Conservation (phyloP, 2,113 vertebrate species). For the Ictidomys tridecemlineatus region DNA sequence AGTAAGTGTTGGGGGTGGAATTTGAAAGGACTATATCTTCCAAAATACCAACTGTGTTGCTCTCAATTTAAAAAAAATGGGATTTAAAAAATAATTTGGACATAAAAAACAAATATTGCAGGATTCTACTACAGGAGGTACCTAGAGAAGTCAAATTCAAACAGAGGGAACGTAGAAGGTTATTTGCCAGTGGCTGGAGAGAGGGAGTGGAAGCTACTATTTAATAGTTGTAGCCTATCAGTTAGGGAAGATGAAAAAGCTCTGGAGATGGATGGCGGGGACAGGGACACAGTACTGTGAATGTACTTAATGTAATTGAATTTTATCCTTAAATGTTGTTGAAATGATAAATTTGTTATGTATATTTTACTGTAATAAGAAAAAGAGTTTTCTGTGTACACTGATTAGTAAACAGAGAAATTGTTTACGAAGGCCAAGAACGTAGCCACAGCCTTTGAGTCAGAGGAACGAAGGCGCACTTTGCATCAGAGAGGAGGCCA, state of each 20-base stretch:
- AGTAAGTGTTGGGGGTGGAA: neutral
- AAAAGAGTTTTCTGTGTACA: neutral
- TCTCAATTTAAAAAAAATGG: neutral
- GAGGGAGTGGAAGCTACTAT: fast-evolving
- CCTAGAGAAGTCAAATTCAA: neutral
- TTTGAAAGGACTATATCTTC: neutral
- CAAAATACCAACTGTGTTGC: neutral
- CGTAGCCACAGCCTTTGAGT: neutral
- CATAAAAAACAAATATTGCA: neutral
- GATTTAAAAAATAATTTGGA: neutral
- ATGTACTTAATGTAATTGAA: neutral
- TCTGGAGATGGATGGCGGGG: neutral
- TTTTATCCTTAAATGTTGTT: neutral
- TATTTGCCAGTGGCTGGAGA: fast-evolving
- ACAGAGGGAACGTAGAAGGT: neutral
- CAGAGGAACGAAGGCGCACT: neutral
- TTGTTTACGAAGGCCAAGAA: neutral
- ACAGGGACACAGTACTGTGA: neutral
- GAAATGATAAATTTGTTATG: neutral
- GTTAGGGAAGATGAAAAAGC: neutral
- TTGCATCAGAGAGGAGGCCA: neutral
- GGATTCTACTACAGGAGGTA: no score
- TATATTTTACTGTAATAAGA: neutral
- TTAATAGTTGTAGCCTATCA: neutral
- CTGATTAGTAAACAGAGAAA: slow-evolving; percentile 1